Evolutionary conservation across 2,888 invertebrate genomes (phyloP), one percentile per base, ranked within the genome.

Genomic region (Dyspetes luteomarginatus): DNA sequence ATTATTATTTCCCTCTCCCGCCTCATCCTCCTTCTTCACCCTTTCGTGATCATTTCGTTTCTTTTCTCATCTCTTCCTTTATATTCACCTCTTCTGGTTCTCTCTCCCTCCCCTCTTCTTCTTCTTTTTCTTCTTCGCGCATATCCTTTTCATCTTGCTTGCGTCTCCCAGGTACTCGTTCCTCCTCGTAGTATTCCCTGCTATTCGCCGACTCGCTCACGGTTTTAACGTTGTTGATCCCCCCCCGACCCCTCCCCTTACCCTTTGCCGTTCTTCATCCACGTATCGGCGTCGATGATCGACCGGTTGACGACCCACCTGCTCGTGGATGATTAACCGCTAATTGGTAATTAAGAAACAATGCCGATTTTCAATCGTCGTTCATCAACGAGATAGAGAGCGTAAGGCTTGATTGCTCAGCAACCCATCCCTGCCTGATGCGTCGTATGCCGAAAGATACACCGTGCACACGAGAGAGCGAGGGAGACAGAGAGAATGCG

Each of bases 311-410:
- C 75, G 78, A 78, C 68, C 79, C 78, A 83, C 78, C 82, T 79
- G 82, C 72, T 75, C 62, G 75, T 5, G 45, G 76, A 82, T 82
- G 78, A 82, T 78, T 78, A 82, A 82, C 74, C 79, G 81, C 81
- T 81, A 81, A 81, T 81, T 81, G 81, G 73, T 81, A 81, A 81
- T 81, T 81, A 81, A 81, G 81, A 81, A 81, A 81, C 81, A 81
- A 81, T 81, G 81, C 81, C 77, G 77, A 81, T 81, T 81, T 81
- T 81, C 81, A 81, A 81, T 81, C 77, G 81, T 81, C 81, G 81
- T 81, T 65, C 81, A 77, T 81, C 81, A 81, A 68, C 64, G 36
- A 71, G 64, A 74, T 67, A 58, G 36, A 55, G 62, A 26, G 58
- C 48, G 50, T 26, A 48, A 56, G 58, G 22, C 72, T 72, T 62